Evolutionary conservation across 2,888 invertebrate species (phyloP), one percentile per base, ranked within the genome.

Genomic region (Philopedon plagiatum): DNA sequence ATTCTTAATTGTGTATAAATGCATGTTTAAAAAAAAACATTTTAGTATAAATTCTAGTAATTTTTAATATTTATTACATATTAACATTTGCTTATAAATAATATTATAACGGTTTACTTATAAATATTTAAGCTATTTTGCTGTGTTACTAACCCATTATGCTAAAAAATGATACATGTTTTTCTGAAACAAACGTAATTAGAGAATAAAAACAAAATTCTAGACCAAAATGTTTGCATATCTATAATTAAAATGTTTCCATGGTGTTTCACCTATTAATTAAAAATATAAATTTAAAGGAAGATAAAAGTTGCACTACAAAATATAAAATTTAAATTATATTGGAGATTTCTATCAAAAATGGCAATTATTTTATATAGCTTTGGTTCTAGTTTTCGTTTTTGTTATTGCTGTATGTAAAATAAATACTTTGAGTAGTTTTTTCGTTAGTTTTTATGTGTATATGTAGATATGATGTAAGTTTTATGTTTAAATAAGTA

Each of bases 201-300:
- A 49, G 26, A 0, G 56, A 41, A 68, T 69, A 66, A 54, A 56
- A 37, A 60, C 62, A 69, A 71, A 71, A 63, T 66, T 70, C 63
- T 77, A 76, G 74, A 73, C 71, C 76, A 75, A 76, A 75, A 75
- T 74, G 73, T 73, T 76, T 76, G 76, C 75, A 68, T 76, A 51
- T 69, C 46, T 62, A 18, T 39, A 56, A 39, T 56, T 64, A 37
- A 34, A 64, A 41, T 41, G 34, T 37, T 56, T 56, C 11, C 21
- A 2, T 13, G 9, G 13, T 34, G 21, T 19, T 34, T 56, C 15
- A 26, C 13, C 18, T 18, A 56, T 34, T 34, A 56, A 56, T 56
- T 56, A 56, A 56, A 56, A 19, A n/a, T 56, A 56, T 56, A 34
- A 34, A 56, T 15, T 56, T 34, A 8, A 34, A 37, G 34, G 11